These are phyloP conservation scores for Calliopum simillimum DNA, from an alignment of 2,888 invertebrate genomes.

Conservation along the genomic window DNA sequence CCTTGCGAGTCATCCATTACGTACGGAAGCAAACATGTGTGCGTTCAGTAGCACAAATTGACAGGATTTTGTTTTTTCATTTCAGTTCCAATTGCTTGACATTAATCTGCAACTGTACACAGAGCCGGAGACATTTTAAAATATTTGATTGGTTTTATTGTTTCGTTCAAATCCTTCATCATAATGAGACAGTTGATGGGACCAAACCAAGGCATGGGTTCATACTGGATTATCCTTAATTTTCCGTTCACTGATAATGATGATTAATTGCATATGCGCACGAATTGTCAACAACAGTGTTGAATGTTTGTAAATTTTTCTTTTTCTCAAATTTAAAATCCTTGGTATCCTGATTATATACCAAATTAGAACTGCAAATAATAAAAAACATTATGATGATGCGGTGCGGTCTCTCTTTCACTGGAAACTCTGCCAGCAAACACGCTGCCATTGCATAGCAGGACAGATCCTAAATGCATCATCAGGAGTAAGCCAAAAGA, in stretches of 20 bases:
- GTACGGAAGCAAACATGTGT: constrained; percentile 3
- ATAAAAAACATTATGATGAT: background rate
- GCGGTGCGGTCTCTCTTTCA: background rate
- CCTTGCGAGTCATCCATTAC: background rate
- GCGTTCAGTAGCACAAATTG: constrained; percentile 31
- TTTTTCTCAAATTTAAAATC: no score
- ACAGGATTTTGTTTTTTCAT: background rate
- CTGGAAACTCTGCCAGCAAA: background rate
- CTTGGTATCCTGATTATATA: no score
- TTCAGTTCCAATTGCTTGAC: background rate
- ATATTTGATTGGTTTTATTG: constrained; percentile 33
- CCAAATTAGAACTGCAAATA: no score
- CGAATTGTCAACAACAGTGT: background rate
- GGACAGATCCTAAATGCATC: background rate
- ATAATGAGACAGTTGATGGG: constrained; percentile 6
- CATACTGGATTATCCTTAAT: constrained; percentile 16
- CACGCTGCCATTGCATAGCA: no score
- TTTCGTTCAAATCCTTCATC: background rate
- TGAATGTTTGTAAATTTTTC: background rate
- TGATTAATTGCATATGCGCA: background rate
- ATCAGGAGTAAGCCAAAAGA: background rate
- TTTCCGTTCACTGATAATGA: background rate
- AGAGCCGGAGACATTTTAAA: constrained; percentile 1
- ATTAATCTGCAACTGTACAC: constrained; percentile 12
- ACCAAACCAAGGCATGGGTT: background rate